Evolutionary conservation across 2,113 vertebrate species (phyloP), one percentile per base, ranked within the genome.

Genomic region (Romanogobio albipinnatus): DNA sequence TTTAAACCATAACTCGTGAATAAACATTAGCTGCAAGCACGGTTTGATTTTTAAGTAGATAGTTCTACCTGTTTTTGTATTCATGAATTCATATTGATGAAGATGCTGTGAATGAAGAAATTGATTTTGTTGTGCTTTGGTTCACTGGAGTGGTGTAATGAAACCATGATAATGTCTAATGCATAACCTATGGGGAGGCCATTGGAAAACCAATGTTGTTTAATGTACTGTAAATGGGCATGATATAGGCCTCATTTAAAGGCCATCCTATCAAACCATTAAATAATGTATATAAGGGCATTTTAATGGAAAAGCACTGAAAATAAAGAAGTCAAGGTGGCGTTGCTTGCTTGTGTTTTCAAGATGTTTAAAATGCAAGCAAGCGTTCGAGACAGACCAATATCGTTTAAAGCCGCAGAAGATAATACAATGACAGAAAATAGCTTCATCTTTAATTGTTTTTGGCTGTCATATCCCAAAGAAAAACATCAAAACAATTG

Each of bases 61-160:
- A 39, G 5, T 47, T 51, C 88, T n/a, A 91, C 77, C 36, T 85
- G 39, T 26, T 82, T 39, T 76, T 49, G 61, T 75, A 62, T 88
- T 88, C 82, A 74, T 66, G 66, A 51, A 24, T 74, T 80, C 71
- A 43, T 73, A 84, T 64, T 77, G 84, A 85, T 80, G 76, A 71
- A 80, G n/a, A n/a, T 47, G 39, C 47, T 15, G 33, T 79, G 64
- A 84, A 51, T 14, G 24, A 80, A 81, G 9, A 74, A 71, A 58
- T 45, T 56, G 33, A 82, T 82, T 82, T 82, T 70, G 66, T 56
- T 82, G 47, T 82, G 66, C 81, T 24, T 82, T 39, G 81, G 66
- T 82, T 82, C 49, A 56, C 19, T 26, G 64, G 64, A 51, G 45
- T 51, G 17, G 10, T 17, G 49, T 73, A 73, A 71, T 82, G 81